A percentile compares a stretch with the other conserved stretches of the same genome.
Evolutionary conservation across 2,888 invertebrate species (phyloP).

Genomic region (Conchocele bisecta): DNA sequence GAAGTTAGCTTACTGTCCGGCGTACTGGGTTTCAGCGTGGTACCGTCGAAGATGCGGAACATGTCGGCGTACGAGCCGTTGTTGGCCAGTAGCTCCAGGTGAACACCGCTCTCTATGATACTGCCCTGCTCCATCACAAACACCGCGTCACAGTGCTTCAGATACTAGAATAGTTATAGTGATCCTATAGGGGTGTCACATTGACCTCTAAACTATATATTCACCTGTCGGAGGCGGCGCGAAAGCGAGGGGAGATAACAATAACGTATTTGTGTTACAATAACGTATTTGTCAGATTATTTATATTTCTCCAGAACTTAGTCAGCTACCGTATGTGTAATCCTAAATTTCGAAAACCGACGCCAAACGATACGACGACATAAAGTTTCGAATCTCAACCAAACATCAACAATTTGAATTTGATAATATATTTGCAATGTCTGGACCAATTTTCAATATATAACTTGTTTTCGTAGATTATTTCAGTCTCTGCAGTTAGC

Average conservation of each 20-base stretch:
- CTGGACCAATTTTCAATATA: too few relatives aligned
- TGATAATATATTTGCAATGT: too few relatives aligned
- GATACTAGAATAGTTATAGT: constrained; percentile 80
- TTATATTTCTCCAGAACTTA: too few relatives aligned
- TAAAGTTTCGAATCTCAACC: too few relatives aligned
- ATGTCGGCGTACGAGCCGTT: constrained; percentile 75
- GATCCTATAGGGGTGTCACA: neutral
- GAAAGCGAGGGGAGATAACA: neutral
- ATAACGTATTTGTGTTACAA: neutral
- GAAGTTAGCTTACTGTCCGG: neutral
- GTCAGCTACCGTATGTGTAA: neutral
- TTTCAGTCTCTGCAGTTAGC: too few relatives aligned
- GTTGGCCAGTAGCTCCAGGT: constrained; percentile 83
- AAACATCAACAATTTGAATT: too few relatives aligned
- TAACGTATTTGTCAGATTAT: neutral
- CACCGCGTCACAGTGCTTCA: constrained; percentile 85
- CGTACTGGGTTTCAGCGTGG: constrained; percentile 25
- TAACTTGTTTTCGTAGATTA: too few relatives aligned
- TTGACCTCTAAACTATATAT: too few relatives aligned
- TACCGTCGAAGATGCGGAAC: constrained; percentile 48
- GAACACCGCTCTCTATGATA: constrained; percentile 85
- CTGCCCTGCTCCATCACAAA: constrained; percentile 85
- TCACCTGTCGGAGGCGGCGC: too few relatives aligned
- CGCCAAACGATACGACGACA: too few relatives aligned
- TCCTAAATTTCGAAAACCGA: too few relatives aligned